phyloP scores from a whole-genome alignment of 2,888 invertebrate species.

The Ditula angustiorana region DNA sequence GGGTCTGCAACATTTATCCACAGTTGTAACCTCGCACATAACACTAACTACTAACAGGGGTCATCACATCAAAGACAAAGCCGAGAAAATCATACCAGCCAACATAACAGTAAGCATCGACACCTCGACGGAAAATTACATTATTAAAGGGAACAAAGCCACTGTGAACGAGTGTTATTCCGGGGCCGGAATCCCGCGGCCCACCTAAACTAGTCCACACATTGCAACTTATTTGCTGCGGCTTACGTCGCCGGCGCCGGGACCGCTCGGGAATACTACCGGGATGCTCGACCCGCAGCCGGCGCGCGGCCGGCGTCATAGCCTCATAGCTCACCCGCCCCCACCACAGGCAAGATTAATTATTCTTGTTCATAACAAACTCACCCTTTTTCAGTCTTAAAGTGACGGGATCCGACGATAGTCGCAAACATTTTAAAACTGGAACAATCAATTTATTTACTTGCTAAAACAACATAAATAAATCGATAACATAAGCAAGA shows the following conservation, averaged over 20 bases:
- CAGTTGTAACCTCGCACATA: conserved; percentile 44
- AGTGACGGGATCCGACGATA: conserved; percentile 95
- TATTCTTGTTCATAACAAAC: conserved; percentile 60
- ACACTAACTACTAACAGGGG: conserved; percentile 48
- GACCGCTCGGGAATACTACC: conserved; percentile 65
- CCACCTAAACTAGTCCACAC: conserved; percentile 68
- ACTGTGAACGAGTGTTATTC: conserved; percentile 63
- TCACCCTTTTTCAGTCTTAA: conserved; percentile 96
- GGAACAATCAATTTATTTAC: conserved; percentile 79
- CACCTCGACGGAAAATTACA: conserved; percentile 52
- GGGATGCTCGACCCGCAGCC: conserved; percentile 69
- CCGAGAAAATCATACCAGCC: conserved; percentile 28
- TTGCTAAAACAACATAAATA: conserved; percentile 46
- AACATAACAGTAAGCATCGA: conserved; percentile 36
- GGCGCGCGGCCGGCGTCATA: conserved; percentile 52
- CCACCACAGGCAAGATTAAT: conserved; percentile 43
- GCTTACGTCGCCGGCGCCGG: conserved; percentile 66
- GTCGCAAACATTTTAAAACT: conserved; percentile 97
- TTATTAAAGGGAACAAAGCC: conserved; percentile 67
- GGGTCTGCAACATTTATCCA: conserved; percentile 88
- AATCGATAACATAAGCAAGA: conserved; percentile 26
- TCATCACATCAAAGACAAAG: conserved; percentile 45
- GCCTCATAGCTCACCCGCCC: conserved; percentile 47
- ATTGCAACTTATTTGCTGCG: conserved; percentile 68
- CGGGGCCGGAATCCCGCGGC: conserved; percentile 65